Conservation (phyloP, 1,140 invertebrate species). For the Caligus rogercresseyi region DNA sequence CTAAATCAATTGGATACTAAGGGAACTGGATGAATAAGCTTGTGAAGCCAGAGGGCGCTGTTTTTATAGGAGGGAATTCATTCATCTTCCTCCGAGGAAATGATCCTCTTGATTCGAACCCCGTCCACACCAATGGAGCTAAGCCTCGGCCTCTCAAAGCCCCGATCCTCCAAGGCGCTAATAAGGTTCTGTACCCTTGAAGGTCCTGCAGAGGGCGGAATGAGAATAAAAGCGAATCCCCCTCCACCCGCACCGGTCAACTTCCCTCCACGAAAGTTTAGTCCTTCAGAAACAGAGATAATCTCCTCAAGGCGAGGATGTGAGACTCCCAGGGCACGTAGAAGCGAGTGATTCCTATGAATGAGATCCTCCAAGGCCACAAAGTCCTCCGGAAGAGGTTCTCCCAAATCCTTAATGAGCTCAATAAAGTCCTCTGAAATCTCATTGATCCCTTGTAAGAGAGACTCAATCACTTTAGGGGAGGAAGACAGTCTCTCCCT, state of each 20-base stretch:
- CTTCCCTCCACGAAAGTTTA: conserved; percentile 51
- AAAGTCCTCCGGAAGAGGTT: not conserved
- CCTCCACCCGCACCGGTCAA: conserved; percentile 85
- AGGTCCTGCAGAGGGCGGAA: not conserved
- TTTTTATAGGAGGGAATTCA: no score
- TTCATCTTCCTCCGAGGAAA: no score
- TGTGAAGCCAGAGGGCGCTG: no score
- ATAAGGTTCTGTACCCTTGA: not conserved
- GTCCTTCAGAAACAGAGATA: conserved; percentile 43
- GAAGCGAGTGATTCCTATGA: conserved; percentile 66
- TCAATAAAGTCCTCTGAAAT: conserved; percentile 29
- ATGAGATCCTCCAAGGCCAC: conserved; percentile 35
- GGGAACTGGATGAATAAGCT: no score
- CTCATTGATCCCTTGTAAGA: conserved; percentile 46
- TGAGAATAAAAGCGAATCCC: conserved; percentile 45
- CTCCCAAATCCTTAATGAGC: not conserved
- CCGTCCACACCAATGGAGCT: not conserved
- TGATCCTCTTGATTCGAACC: not conserved
- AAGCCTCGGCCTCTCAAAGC: conserved; percentile 1
- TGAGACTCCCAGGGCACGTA: conserved; percentile 61
- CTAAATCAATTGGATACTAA: no score
- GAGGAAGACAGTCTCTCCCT: conserved; percentile 35
- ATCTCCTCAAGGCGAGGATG: conserved; percentile 66
- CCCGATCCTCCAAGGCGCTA: not conserved
- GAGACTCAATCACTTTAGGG: conserved; percentile 39